Conservation (phyloP, 2,113 vertebrate species). For the Epinephelus fuscoguttatus region DNA sequence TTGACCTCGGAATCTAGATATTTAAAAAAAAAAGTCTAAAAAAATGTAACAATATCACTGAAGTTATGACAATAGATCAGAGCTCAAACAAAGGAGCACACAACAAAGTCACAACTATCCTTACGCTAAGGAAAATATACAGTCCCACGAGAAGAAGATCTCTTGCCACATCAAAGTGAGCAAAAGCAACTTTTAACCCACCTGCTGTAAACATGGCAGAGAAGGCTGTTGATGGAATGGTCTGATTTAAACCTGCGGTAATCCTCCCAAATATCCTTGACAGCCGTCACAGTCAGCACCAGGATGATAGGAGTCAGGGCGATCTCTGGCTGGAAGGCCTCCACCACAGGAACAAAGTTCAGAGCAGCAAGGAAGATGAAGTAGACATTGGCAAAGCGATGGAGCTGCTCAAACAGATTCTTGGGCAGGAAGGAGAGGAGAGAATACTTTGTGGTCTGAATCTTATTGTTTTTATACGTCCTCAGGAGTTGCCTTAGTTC, state of each 20-base stretch:
- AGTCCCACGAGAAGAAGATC: not conserved
- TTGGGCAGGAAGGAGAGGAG: constrained; percentile 81
- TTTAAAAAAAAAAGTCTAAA: not conserved
- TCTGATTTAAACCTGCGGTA: constrained; percentile 73
- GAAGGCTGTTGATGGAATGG: constrained; percentile 63
- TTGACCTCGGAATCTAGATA: not conserved
- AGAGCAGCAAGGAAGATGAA: constrained; percentile 78
- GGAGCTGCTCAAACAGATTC: constrained; percentile 84
- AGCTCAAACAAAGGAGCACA: not conserved
- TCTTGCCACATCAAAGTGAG: not conserved
- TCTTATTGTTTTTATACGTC: constrained; percentile 69
- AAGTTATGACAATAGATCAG: not conserved
- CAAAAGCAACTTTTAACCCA: constrained; percentile 29
- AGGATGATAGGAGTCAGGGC: constrained; percentile 69
- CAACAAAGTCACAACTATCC: not conserved
- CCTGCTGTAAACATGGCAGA: constrained; percentile 78
- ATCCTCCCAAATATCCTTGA: constrained; percentile 82
- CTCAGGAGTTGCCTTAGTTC: constrained; percentile 37
- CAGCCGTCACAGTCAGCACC: constrained; percentile 67
- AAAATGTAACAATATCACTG: not conserved
- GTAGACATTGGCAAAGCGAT: constrained; percentile 81
- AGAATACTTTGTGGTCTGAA: constrained; percentile 81
- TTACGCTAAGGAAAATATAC: not conserved
- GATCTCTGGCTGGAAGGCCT: constrained; percentile 80
- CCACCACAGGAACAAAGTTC: constrained; percentile 81